Evolutionary conservation across 2,888 invertebrate species (phyloP).

Genomic region (Mayetiola destructor): DNA sequence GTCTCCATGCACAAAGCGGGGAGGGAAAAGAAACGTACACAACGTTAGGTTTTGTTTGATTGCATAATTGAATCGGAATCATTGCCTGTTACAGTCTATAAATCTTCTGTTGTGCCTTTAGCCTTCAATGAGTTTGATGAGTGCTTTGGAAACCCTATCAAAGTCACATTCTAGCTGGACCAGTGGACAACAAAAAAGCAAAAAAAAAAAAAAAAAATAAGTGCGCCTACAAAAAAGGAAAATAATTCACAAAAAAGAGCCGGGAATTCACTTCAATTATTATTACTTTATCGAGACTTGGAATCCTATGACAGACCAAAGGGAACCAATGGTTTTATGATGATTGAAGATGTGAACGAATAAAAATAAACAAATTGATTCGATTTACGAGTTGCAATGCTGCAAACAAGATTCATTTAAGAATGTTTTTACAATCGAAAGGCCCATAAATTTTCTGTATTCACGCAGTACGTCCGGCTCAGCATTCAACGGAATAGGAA

Average conservation of each 20-base stretch:
- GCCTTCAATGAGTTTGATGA: neutral
- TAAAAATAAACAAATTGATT: neutral
- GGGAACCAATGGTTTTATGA: neutral
- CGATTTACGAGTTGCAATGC: neutral
- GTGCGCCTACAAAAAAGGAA: no score
- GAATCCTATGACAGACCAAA: neutral
- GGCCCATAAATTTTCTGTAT: neutral
- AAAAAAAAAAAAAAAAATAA: conserved; percentile 7
- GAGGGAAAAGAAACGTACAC: neutral
- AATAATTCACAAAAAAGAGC: no score
- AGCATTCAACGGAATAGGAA: neutral
- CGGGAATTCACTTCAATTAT: neutral
- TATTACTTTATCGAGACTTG: neutral
- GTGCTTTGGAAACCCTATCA: conserved; percentile 2
- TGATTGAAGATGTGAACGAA: conserved; percentile 10
- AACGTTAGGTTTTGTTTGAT: conserved; percentile 4
- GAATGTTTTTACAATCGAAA: neutral
- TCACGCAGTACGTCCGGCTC: neutral
- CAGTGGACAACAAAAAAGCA: neutral
- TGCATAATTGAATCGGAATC: conserved; percentile 8
- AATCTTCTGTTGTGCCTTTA: neutral
- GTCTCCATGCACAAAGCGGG: neutral
- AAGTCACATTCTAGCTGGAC: conserved; percentile 5
- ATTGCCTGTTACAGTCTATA: conserved; percentile 8
- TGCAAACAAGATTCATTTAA: neutral